These are phyloP conservation scores for Eulemur coronatus DNA, from an alignment of 2,797 vertebrate genomes.

Conservation along the genomic window DNA sequence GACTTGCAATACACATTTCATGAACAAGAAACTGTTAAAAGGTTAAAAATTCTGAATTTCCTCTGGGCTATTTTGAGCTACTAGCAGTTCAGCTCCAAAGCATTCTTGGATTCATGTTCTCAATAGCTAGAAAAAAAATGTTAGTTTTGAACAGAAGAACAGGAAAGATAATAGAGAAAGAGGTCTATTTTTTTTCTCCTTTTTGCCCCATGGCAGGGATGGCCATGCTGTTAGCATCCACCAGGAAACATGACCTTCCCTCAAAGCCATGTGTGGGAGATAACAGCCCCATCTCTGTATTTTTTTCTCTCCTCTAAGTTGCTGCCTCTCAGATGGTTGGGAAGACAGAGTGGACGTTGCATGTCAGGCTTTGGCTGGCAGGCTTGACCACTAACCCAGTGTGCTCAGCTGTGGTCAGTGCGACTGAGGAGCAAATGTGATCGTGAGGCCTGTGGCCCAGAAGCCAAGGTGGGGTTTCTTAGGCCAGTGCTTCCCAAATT, in stretches of 20 bases:
- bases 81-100: not conserved
- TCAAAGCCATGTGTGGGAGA: not conserved
- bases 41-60: conserved; percentile 35
- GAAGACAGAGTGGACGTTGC: not conserved
- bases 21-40: conserved; percentile 17
- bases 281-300: not conserved
- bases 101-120: not conserved
- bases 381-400: not conserved
- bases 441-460: not conserved
- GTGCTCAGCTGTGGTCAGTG: not conserved
- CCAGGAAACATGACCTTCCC: not conserved
- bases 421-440: not conserved
- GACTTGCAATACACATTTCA: not conserved
- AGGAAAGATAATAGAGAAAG: not conserved
- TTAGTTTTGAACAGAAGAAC: not conserved
- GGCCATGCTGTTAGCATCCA: not conserved
- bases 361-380: conserved; percentile 30
- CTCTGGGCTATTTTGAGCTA: conserved; percentile 3
- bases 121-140: not conserved
- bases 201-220: not conserved
- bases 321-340: not conserved
- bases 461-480: not conserved
- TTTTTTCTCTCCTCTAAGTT: not conserved
- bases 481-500: not conserved
- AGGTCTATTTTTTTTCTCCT: not conserved